phyloP scores from a whole-genome alignment of 2,888 invertebrate species.

The Meganola albula region DNA sequence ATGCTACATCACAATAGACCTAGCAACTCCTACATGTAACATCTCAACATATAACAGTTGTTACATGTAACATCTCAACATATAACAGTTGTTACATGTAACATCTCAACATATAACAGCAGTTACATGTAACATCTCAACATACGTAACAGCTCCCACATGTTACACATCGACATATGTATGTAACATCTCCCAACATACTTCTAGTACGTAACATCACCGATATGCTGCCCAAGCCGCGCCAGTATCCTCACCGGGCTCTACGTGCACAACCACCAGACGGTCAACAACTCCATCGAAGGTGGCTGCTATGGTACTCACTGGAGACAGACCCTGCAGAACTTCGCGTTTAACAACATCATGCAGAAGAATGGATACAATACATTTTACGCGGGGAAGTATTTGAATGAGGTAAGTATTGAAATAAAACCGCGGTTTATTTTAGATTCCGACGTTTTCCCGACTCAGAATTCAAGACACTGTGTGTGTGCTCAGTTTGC shows the following conservation, averaged over 20 bases:
- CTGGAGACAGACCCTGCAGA: constrained; percentile 82
- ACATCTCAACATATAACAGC: too few relatives aligned
- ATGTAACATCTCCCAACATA: neutral
- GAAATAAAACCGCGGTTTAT: too few relatives aligned
- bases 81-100: too few relatives aligned
- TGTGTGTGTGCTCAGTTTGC: too few relatives aligned
- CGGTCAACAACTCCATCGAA: constrained; percentile 84
- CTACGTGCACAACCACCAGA: constrained; percentile 89
- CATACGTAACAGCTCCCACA: too few relatives aligned
- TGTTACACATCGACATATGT: neutral
- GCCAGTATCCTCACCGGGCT: constrained; percentile 89
- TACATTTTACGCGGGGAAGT: constrained; percentile 96
- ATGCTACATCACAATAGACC: too few relatives aligned
- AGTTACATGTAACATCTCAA: too few relatives aligned
- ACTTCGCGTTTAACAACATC: constrained; percentile 81
- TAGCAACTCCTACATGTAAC: too few relatives aligned
- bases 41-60: too few relatives aligned
- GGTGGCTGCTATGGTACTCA: constrained; percentile 85
- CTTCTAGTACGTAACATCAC: constrained; percentile 87
- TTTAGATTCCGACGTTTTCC: too few relatives aligned
- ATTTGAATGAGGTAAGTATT: constrained; percentile 89
- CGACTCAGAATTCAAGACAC: too few relatives aligned
- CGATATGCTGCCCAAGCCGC: constrained; percentile 94
- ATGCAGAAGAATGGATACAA: constrained; percentile 82
- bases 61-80: too few relatives aligned